phyloP scores from a whole-genome alignment of 2,888 invertebrate genomes.

The Sepioteuthis lessoniana region DNA sequence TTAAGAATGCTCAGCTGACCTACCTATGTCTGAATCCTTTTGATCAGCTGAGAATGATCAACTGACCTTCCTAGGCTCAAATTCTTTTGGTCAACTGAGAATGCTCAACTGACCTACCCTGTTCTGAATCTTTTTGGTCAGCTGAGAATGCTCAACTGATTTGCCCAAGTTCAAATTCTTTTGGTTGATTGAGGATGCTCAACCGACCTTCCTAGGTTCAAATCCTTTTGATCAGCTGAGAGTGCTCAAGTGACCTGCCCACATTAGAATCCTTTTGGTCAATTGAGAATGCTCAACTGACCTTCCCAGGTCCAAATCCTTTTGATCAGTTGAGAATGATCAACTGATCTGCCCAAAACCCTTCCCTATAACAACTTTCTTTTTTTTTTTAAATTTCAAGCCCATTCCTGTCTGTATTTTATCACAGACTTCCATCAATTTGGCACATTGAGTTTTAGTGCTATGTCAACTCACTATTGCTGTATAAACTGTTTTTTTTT shows the following conservation, averaged over 20 bases:
- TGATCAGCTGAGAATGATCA: too few relatives aligned
- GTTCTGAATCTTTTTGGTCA: too few relatives aligned
- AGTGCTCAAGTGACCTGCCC: not conserved
- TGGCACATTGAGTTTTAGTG: not conserved
- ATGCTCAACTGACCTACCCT: too few relatives aligned
- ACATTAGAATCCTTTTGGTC: not conserved
- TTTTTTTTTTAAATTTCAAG: not conserved
- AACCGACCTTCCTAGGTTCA: not conserved
- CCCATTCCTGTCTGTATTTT: not conserved
- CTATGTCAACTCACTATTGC: conserved; percentile 33
- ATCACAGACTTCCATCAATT: not conserved
- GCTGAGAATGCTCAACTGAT: not conserved
- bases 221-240: not conserved
- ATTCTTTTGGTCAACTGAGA: too few relatives aligned
- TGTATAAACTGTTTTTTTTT: not conserved
- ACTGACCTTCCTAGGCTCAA: not conserved
- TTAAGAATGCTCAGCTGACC: too few relatives aligned
- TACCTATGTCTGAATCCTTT: too few relatives aligned
- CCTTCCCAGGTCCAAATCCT: not conserved
- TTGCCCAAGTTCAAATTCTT: too few relatives aligned
- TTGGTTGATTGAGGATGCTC: not conserved
- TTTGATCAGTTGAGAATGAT: not conserved
- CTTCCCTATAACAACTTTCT: not conserved
- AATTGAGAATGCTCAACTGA: not conserved
- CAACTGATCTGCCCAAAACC: not conserved